Base-by-base conservation (phyloP, 2,888 invertebrate species). In the Nomada goodeniana region DNA sequence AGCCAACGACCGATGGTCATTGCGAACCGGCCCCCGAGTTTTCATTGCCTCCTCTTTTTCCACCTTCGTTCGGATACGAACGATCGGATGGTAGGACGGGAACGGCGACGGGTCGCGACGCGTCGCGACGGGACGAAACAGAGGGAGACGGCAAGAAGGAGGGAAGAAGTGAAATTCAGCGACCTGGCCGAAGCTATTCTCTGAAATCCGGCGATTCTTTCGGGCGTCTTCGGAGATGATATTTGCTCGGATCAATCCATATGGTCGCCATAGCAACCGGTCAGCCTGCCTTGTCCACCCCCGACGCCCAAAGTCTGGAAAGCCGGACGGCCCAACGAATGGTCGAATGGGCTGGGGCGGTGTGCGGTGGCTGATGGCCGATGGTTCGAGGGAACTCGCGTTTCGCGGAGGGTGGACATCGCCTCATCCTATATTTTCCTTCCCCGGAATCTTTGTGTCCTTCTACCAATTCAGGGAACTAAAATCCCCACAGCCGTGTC, bases 231-330 rank as follows among this genome's bases (percentile, higher is more conserved):
- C 92, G 91, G 92, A 93, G 93, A 93, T 93, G 93, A 93, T 93
- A 93, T 93, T 93, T 93, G 91, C 92, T 92, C 92, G 93, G 93
- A 93, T 93, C 93, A 93, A 93, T 93, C 93, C 93, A 93, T 93
- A 93, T 92, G 92, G 93, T 93, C 86, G 90, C 92, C 92, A 93
- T 93, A 90, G 93, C 88, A 92, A 93, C 93, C 92, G 91, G 91
- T 92, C 92, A 92, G 90, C 91, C 90, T 89, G 83, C 88, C 90
- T 91, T 92, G 92, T 91, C 91, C 92, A 92, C 92, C 91, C 91
- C 90, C 89, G 85, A 84, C 86, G 80, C 78, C 89, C 86, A 83
- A 89, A 89, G 90, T 91, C 90, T 86, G 88, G 87, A 88, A 90
- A 88, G 87, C 90, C 80, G 86, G 86, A 63, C 86, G 88, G 85